Evolutionary conservation across 2,797 vertebrate genomes (phyloP).

Genomic region (Phrynocephalus vlangalii): DNA sequence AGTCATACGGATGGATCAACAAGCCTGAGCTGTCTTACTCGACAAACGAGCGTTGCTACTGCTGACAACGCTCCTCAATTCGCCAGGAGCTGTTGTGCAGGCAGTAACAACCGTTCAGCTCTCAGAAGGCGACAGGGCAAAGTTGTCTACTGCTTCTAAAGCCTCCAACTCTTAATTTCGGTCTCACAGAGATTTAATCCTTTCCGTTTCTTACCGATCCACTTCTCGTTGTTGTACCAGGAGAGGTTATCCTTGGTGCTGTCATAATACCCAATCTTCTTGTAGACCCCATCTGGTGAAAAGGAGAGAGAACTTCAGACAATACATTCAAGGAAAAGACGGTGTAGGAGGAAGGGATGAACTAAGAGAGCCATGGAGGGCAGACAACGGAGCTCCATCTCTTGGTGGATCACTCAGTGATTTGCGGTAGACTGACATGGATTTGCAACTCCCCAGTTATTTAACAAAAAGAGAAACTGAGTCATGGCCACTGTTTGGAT

Average conservation of each 20-base stretch:
- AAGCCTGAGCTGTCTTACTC: not conserved
- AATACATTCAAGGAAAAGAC: not conserved
- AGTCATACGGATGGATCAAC: not conserved
- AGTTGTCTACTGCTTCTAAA: not conserved
- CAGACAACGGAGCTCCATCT: not conserved
- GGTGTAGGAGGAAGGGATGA: not conserved
- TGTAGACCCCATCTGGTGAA: conserved; percentile 89
- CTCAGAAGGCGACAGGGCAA: not conserved
- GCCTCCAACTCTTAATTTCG: conserved; percentile 7
- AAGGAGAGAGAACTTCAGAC: not conserved
- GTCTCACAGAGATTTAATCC: not conserved
- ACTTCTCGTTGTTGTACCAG: conserved; percentile 93
- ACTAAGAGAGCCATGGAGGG: not conserved
- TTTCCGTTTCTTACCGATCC: conserved; percentile 86
- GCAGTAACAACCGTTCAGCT: not conserved
- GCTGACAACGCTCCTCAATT: not conserved
- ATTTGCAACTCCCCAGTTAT: not conserved
- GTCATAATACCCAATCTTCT: conserved; percentile 98
- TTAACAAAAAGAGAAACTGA: not conserved
- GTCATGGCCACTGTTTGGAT: too few species aligned
- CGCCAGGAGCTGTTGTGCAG: not conserved
- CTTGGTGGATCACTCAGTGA: not conserved
- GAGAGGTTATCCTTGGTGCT: conserved; percentile 96
- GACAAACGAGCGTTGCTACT: not conserved
- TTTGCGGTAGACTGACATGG: not conserved